Conservation (phyloP, 2,888 invertebrate genomes). For the Drosophila lacicola region DNA sequence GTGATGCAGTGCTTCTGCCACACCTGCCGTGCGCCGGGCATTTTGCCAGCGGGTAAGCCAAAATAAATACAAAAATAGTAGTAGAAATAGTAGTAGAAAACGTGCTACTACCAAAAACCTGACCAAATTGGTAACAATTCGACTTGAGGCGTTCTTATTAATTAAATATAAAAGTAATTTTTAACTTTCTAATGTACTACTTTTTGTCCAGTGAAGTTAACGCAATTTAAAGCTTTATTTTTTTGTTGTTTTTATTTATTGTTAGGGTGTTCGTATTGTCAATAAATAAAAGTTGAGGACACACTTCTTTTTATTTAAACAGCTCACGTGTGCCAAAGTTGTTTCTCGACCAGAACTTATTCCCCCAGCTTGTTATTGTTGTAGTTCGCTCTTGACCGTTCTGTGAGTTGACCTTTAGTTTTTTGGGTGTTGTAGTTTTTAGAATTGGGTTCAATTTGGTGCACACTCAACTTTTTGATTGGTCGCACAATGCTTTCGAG, state of each 20-base stretch:
- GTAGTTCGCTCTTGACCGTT: conserved; percentile 23
- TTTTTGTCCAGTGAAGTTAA: conserved; percentile 26
- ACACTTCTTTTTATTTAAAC: conserved; percentile 25
- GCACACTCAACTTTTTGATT: conserved; percentile 50
- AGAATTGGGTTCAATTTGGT: conserved; percentile 61
- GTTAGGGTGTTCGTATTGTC: not conserved
- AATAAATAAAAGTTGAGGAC: conserved; percentile 27
- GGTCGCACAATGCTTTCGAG: conserved; percentile 20
- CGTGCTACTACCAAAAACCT: conserved; percentile 3
- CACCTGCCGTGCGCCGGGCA: conserved; percentile 93
- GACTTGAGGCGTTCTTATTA: conserved; percentile 21
- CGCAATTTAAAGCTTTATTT: conserved; percentile 9
- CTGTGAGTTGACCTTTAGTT: conserved; percentile 34
- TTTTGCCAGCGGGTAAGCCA: conserved; percentile 90
- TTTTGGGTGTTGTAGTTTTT: not conserved
- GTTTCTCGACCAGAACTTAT: conserved; percentile 18
- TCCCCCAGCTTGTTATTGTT: conserved; percentile 20
- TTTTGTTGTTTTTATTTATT: conserved; percentile 12
- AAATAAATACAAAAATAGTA: conserved; percentile 9
- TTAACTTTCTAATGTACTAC: not conserved
- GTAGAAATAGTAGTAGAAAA: conserved; percentile 32
- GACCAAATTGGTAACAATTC: conserved; percentile 58
- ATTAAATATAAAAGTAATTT: conserved; percentile 8
- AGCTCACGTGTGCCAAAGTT: conserved; percentile 49
- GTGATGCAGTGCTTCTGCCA: conserved; percentile 97